Percentiles rank a stretch among this genome's conserved stretches.
Conservation (phyloP, 2,888 invertebrate species). For the Philopedon plagiatum region DNA sequence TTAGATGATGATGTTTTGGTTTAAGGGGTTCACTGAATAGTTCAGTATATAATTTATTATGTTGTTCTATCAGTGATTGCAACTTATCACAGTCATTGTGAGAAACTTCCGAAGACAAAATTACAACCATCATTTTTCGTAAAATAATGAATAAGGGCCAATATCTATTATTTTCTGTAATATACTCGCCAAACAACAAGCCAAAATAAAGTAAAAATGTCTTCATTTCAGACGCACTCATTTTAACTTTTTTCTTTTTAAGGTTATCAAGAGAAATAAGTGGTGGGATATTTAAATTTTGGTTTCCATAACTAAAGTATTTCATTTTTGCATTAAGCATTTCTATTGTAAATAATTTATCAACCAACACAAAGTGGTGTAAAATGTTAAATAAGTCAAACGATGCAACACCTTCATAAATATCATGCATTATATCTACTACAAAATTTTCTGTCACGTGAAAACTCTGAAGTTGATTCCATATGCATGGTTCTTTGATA, state of each 20-base stretch:
- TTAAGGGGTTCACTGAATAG: neutral
- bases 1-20: neutral
- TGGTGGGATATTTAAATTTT: conserved; percentile 40
- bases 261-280: conserved; percentile 37
- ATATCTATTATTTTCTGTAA: conserved; percentile 30
- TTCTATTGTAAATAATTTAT: conserved; percentile 36
- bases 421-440: conserved; percentile 22
- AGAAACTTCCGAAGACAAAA: conserved; percentile 22
- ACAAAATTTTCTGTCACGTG: conserved; percentile 1
- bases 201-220: conserved; percentile 32
- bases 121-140: conserved; percentile 31
- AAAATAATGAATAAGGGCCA: conserved; percentile 40
- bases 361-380: neutral
- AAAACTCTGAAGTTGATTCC: neutral
- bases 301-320: conserved; percentile 26
- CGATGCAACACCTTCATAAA: conserved; percentile 35
- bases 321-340: conserved; percentile 29
- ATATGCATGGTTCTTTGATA: neutral
- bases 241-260: conserved; percentile 40
- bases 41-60: conserved; percentile 30
- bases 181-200: conserved; percentile 31
- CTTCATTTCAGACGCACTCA: conserved; percentile 45
- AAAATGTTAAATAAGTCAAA: conserved; percentile 27
- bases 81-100: conserved; percentile 7
- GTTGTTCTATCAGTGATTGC: conserved; percentile 25